Evolutionary conservation across 2,797 vertebrate genomes (phyloP).

Genomic region (Clarias platycephalus): DNA sequence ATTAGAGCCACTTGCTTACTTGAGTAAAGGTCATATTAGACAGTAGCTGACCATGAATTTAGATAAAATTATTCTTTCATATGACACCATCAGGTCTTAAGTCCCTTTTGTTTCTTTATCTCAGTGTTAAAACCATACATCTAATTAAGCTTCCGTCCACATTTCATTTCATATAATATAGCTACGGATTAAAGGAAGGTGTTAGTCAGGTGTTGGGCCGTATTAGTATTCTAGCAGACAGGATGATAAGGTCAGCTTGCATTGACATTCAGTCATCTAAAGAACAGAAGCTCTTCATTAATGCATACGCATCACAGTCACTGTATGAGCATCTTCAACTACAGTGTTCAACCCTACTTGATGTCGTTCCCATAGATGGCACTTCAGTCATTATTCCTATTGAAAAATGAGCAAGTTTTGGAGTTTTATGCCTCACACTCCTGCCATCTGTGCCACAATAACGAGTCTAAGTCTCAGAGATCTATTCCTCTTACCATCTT

Average conservation of each 20-base stretch:
- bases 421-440: background rate
- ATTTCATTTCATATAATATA: background rate
- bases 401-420: background rate
- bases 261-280: background rate
- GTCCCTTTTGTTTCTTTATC: background rate
- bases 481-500: background rate
- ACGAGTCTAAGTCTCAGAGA: background rate
- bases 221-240: background rate
- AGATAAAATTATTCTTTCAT: background rate
- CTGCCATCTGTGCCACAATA: background rate
- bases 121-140: background rate
- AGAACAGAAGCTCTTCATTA: background rate
- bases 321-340: background rate
- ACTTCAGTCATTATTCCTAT: background rate
- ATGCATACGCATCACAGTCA: background rate
- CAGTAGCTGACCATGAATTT: background rate
- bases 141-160: background rate
- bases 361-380: background rate
- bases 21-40: background rate
- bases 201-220: background rate
- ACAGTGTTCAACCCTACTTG: background rate
- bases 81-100: background rate
- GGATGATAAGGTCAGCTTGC: background rate
- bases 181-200: background rate
- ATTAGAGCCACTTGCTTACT: background rate